Conservation (phyloP, 1,140 invertebrate species). For the Cydia pomonella region DNA sequence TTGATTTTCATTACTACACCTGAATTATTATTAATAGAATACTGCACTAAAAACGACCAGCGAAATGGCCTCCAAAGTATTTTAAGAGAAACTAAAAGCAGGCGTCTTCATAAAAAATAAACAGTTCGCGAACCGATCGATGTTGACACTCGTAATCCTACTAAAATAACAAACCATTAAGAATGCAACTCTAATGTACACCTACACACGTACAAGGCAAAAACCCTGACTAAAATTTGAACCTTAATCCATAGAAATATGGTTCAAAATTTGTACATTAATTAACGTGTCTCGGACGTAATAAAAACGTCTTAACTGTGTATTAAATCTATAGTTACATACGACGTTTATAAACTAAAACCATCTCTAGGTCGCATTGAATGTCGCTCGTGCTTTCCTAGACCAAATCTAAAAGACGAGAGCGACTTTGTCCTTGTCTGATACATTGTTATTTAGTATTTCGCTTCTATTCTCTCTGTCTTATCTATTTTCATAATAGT, state of each 20-base stretch:
- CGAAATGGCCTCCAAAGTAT: neutral
- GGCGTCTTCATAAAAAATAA: neutral
- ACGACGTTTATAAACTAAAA: neutral
- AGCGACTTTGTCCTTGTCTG: neutral
- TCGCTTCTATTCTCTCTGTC: neutral
- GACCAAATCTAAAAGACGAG: constrained; percentile 6
- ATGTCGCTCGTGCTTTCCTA: neutral
- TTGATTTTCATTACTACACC: neutral
- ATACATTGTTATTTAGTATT: neutral
- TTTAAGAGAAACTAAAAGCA: constrained; percentile 9
- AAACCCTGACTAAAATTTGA: neutral
- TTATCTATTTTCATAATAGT: neutral
- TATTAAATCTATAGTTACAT: neutral
- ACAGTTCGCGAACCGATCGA: neutral
- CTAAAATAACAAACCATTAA: constrained; percentile 15
- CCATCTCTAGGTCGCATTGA: neutral
- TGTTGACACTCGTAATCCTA: neutral
- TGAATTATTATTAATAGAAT: neutral
- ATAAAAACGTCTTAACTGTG: neutral
- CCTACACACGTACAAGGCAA: neutral
- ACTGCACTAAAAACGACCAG: neutral
- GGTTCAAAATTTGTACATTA: neutral
- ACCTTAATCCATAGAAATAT: neutral
- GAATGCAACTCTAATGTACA: neutral
- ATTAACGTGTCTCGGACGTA: neutral